phyloP scores from a whole-genome alignment of 2,888 invertebrate genomes.

The Rhorus exstirpatorius region DNA sequence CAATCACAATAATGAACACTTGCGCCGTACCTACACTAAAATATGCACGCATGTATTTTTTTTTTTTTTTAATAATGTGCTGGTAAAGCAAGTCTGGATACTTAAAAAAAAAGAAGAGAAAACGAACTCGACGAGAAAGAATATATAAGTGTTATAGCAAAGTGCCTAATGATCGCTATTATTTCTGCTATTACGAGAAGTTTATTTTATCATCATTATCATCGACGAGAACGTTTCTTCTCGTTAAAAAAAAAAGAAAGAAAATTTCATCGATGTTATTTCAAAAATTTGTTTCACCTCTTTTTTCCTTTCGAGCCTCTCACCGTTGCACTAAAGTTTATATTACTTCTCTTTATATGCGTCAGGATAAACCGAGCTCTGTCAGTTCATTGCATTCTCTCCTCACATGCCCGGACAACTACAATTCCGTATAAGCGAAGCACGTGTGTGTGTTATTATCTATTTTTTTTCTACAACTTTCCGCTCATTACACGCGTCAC shows the following conservation, averaged over 20 bases:
- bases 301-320: not conserved
- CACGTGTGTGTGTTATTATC: constrained; percentile 10
- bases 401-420: not conserved
- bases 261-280: too few relatives aligned
- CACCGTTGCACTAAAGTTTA: not conserved
- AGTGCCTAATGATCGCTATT: constrained; percentile 5
- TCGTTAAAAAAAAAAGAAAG: not conserved
- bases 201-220: constrained; percentile 32
- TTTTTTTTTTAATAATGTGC: too few relatives aligned
- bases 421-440: constrained; percentile 12
- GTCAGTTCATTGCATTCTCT: constrained; percentile 38
- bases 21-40: too few relatives aligned
- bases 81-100: too few relatives aligned
- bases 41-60: not conserved
- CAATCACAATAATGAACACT: not conserved
- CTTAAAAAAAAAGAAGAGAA: too few relatives aligned
- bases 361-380: not conserved
- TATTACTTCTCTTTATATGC: constrained; percentile 18
- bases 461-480: constrained; percentile 23
- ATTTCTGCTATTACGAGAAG: constrained; percentile 25
- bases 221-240: constrained; percentile 8
- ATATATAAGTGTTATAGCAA: constrained; percentile 5
- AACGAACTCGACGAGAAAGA: constrained; percentile 10
- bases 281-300: too few relatives aligned
- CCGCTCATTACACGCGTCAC: constrained; percentile 14